Base-by-base conservation (phyloP, 1,140 invertebrate species). In the Nebria ingens region DNA sequence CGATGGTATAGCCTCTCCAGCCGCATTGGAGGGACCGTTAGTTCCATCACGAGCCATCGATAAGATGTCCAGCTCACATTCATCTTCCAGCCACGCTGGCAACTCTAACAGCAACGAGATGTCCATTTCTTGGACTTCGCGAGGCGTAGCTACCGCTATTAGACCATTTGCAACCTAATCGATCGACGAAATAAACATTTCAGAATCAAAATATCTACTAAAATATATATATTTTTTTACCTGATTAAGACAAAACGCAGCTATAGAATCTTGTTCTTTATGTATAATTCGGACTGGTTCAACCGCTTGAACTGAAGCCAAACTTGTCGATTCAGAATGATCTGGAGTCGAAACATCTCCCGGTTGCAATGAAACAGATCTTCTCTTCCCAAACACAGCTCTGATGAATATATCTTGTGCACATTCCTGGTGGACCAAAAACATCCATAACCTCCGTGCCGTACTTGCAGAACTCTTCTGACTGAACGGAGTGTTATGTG, bases 181-280 rank as follows among this genome's bases (percentile, higher is more conserved):
- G 38, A 45, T 52, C 34, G 23, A 57, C 40, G 51, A 56, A 52
- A 56, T 51, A 51, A 34, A 29, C 2, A 53, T 9, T 53, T 15
- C 9, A 9, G 42, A 6, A 49, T 6, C 9, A 51, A 51, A 21
- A 51, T 15, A 9, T 2, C 2, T 40, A 56, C 53, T 57, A 54
- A n/a, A 23, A 19, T 22, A 51, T 34, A 23, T 21, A 55, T 11
- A 22, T 25, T 13, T 12, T 38, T 65, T 72, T 70, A 91, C 89
- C 74, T 88, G 84, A 77, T 97, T 98, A 42, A 98, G 78, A 67
- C 93, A 96, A 77, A 99, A 99, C 23, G 96, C 90, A 60, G 93
- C 86, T 58, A 99, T 97, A 55, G 92, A 93, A 72, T 99, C 97
- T 76, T 97, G 94, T 69, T 99, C 97, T 75, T 98, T 98, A 70